Base-by-base conservation (phyloP, 2,113 vertebrate species). In the Phyllostomus discolor region DNA sequence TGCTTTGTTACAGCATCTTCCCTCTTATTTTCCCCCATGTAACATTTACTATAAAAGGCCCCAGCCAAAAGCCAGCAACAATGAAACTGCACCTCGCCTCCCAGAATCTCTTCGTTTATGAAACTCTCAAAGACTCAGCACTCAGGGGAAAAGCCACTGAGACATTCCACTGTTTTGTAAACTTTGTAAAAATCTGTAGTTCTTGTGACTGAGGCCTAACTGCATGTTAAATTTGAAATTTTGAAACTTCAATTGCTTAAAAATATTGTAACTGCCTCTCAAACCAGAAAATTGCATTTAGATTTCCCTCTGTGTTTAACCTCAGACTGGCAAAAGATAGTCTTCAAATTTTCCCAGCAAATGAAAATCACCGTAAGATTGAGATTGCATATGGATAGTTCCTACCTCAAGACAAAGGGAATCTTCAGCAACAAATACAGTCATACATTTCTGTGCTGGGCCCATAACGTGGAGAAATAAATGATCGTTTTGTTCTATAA, bases 191-290 rank as follows among this genome's bases (percentile, higher is more conserved):
- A 96, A 82, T 82, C 79, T 75, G 19, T 46, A 70, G 88, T 83
- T 97, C 80, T 59, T 80, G 43, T 87, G 76, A 50, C 48, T 35
- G 97, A 83, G 93, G 87, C 66, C 89, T 96, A 96, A 93, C 96
- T 94, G 93, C 85, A 95, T 81, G 96, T 67, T 87, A 92, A 91
- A 96, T 96, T 96, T 94, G 95, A 97, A 97, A 95, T 93, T 93
- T 96, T 96, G 95, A 93, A 96, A 86, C 86, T 96, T 96, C 97
- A 85, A 91, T 97, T 95, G 95, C 94, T 97, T 97, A 97, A 98
- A 98, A 97, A 97, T 97, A 96, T 96, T 96, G 93, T 97, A 97
- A 98, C 96, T 96, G 57, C 93, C 96, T 92, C 93, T 97, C 93
- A 97, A 96, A 97, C 94, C 96, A 93, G 97, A 97, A 97, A 97